phyloP scores from a whole-genome alignment of 2,888 invertebrate genomes.

The Hypselothyrea guttata region DNA sequence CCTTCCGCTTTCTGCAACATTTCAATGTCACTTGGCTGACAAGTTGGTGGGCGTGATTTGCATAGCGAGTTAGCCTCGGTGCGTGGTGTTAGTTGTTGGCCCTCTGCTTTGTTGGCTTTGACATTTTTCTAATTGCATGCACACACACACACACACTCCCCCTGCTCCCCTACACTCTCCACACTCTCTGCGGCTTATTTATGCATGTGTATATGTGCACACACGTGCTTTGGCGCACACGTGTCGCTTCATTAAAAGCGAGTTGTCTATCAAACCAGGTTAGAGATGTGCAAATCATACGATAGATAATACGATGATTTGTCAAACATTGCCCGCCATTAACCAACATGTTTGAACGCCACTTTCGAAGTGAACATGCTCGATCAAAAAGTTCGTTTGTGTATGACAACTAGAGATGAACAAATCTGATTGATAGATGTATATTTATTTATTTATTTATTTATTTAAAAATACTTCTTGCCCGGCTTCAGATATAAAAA shows the following conservation, averaged over 20 bases:
- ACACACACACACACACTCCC: slow-evolving; percentile 1
- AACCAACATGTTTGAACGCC: too few species aligned
- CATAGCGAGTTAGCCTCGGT: slow-evolving; percentile 33
- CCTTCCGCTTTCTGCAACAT: neutral
- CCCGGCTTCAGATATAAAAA: too few species aligned
- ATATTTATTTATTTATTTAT: too few species aligned
- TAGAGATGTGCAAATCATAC: too few species aligned
- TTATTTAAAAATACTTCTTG: too few species aligned
- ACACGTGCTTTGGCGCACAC: slow-evolving; percentile 36
- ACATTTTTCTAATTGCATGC: slow-evolving; percentile 65
- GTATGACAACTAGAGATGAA: too few species aligned
- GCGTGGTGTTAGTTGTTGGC: slow-evolving; percentile 9
- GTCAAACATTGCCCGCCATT: too few species aligned
- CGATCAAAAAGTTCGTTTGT: too few species aligned
- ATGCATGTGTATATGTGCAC: neutral
- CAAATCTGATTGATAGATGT: too few species aligned
- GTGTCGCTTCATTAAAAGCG: slow-evolving; percentile 49
- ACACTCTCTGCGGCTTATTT: slow-evolving; percentile 1
- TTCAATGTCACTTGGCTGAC: slow-evolving; percentile 63
- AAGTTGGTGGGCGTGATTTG: slow-evolving; percentile 59
- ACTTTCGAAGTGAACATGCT: too few species aligned
- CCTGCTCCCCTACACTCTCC: slow-evolving; percentile 1
- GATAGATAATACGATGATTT: too few species aligned
- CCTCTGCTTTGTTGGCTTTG: slow-evolving; percentile 52
- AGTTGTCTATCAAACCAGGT: slow-evolving; percentile 33